Conservation (phyloP, 1,140 invertebrate genomes). For the Ips typographus region DNA sequence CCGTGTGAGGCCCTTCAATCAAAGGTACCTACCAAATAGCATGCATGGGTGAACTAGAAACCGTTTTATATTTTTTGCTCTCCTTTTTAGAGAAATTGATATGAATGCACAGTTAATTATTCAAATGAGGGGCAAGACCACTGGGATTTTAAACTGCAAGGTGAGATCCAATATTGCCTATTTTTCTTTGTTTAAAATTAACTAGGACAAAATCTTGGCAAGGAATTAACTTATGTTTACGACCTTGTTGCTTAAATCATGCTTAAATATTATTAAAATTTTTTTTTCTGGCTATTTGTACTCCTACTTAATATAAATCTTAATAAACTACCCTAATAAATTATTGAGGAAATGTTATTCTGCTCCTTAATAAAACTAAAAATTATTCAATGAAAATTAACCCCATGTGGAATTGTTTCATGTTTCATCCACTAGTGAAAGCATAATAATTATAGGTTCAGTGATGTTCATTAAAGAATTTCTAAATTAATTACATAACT, state of each 20-base stretch:
- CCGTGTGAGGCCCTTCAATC: slow-evolving; percentile 78
- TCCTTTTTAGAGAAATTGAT: slow-evolving; percentile 74
- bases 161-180: slow-evolving; percentile 53
- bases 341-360: no score
- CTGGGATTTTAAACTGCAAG: slow-evolving; percentile 77
- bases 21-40: slow-evolving; percentile 62
- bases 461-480: no score
- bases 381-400: no score
- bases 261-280: not conserved
- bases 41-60: slow-evolving; percentile 43
- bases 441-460: no score
- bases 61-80: not conserved
- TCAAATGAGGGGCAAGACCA: slow-evolving; percentile 85
- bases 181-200: slow-evolving; percentile 28
- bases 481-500: no score
- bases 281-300: not conserved
- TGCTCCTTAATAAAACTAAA: no score
- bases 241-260: not conserved
- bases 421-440: no score
- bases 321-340: no score
- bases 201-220: slow-evolving; percentile 14
- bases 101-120: slow-evolving; percentile 82
- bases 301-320: no score
- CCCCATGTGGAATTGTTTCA: no score
- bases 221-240: not conserved